A percentile compares a stretch with the other conserved stretches of the same genome.
These are phyloP conservation scores for Oscheius sp. DNA, from an alignment of 1,140 invertebrate genomes.

Conservation along the genomic window DNA sequence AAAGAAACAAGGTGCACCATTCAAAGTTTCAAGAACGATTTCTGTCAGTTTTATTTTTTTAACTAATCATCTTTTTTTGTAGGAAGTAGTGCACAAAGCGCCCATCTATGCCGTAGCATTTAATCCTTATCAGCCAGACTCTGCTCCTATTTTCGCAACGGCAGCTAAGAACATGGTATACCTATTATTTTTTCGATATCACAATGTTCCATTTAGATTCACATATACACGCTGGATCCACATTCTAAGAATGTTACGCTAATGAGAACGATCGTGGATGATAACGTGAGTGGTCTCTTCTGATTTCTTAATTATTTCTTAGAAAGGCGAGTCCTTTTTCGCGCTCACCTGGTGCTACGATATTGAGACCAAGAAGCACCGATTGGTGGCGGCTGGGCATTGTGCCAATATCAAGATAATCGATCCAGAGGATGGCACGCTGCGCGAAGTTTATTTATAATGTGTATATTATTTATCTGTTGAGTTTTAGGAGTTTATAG, in stretches of 20 bases:
- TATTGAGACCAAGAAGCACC: no score
- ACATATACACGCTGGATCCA: neutral
- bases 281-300: neutral
- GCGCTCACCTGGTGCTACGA: constrained; percentile 3
- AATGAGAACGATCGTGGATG: neutral
- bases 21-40: neutral
- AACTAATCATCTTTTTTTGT: no score
- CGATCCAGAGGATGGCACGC: neutral
- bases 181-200: neutral
- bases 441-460: neutral
- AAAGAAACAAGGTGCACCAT: no score
- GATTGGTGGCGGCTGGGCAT: neutral
- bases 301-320: neutral
- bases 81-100: neutral
- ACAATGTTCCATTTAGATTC: no score
- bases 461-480: neutral
- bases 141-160: neutral
- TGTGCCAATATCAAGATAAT: neutral
- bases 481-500: neutral
- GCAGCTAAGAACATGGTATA: neutral
- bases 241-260: neutral
- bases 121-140: neutral
- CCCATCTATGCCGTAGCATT: constrained; percentile 4
- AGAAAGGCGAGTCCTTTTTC: neutral
- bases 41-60: neutral